These are phyloP conservation scores for Glyptemys insculpta DNA, from an alignment of 2,797 vertebrate species.

Conservation along the genomic window DNA sequence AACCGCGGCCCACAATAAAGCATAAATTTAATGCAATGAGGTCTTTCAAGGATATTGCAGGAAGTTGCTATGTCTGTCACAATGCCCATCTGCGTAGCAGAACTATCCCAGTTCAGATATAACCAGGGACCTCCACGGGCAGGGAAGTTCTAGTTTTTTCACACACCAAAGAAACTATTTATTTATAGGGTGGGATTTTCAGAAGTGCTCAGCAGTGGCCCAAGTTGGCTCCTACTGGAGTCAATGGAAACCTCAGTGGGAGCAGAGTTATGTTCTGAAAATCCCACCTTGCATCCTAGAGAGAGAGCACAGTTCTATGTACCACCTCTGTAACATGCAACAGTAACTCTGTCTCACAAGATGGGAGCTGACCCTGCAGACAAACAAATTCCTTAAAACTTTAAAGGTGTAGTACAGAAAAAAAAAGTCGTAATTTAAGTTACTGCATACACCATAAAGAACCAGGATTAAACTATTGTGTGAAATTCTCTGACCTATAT, in stretches of 20 bases:
- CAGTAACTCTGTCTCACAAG: no score
- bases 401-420: not conserved
- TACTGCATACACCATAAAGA: not conserved
- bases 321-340: not conserved
- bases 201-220: not conserved
- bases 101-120: accelerated
- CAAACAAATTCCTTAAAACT: not conserved
- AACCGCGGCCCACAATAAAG: no score
- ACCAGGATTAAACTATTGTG: not conserved
- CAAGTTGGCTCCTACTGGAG: not conserved
- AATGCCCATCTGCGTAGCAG: not conserved
- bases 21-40: no score
- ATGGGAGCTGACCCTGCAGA: not conserved
- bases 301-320: not conserved
- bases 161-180: accelerated
- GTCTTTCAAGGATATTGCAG: no score
- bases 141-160: not conserved
- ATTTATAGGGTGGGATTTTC: accelerated
- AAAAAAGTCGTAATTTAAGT: not conserved
- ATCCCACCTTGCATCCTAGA: not conserved
- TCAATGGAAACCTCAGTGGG: not conserved
- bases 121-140: not conserved
- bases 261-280: not conserved
- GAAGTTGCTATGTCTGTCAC: no score
- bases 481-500: not conserved